A percentile compares a stretch with the other conserved stretches of the same genome.
phyloP scores from a whole-genome alignment of 2,113 vertebrate species.

The Gorsachius goisagi region DNA sequence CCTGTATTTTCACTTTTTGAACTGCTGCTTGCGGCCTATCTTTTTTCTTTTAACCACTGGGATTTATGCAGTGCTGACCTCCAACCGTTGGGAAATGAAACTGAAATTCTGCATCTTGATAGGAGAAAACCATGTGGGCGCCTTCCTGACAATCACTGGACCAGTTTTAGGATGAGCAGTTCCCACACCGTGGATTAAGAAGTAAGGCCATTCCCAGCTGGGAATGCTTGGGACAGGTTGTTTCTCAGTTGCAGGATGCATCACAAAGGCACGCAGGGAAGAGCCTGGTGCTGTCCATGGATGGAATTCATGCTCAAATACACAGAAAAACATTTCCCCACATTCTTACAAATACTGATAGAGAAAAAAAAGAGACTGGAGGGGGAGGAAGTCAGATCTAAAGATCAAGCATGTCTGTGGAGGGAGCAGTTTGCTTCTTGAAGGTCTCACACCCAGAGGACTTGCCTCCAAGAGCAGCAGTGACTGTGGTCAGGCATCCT shows the following conservation, averaged over 20 bases:
- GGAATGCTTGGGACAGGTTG: neutral
- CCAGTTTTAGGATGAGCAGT: neutral
- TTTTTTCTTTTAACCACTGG: neutral
- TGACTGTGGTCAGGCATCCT: neutral
- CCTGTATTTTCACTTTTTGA: neutral
- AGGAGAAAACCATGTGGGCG: neutral
- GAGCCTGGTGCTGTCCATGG: neutral
- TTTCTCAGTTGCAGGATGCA: neutral
- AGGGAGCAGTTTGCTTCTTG: neutral
- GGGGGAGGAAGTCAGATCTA: neutral
- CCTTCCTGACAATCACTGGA: neutral
- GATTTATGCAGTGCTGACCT: neutral
- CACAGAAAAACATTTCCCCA: neutral
- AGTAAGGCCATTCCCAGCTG: neutral
- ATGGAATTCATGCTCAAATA: neutral
- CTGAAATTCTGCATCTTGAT: neutral
- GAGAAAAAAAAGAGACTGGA: neutral
- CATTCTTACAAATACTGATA: neutral
- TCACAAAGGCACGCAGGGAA: neutral
- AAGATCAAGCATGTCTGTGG: neutral
- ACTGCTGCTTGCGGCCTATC: neutral
- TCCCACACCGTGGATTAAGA: neutral
- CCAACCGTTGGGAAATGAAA: rapidly evolving
- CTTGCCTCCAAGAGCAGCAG: neutral
- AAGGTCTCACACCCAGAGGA: neutral